phyloP scores from a whole-genome alignment of 2,797 vertebrate species.

The Benthosema pterotum region DNA sequence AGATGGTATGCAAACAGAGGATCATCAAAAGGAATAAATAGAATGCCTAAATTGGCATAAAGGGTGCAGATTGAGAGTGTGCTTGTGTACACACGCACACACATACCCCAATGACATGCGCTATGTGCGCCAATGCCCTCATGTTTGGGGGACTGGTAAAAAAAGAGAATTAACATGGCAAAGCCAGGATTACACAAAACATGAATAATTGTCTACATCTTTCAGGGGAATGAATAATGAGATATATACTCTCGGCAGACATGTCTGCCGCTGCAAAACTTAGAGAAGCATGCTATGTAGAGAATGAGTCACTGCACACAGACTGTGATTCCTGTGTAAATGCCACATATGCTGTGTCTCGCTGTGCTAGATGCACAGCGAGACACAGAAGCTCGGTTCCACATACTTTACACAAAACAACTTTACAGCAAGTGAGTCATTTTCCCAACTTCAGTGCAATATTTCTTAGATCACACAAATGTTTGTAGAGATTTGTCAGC shows the following conservation, averaged over 20 bases:
- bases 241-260: conserved; percentile 49
- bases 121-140: not conserved
- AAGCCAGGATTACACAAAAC: conserved; percentile 56
- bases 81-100: too few relatives aligned
- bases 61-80: too few relatives aligned
- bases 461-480: too few relatives aligned
- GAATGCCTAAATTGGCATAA: too few relatives aligned
- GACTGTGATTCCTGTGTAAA: conserved; percentile 28
- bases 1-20: conserved; percentile 51
- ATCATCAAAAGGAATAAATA: conserved; percentile 27
- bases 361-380: too few relatives aligned
- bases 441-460: too few relatives aligned
- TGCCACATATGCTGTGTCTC: conserved; percentile 22
- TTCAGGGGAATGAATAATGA: conserved; percentile 37
- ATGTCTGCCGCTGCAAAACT: conserved; percentile 17
- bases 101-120: too few relatives aligned
- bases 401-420: conserved; percentile 4
- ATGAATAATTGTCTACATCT: conserved; percentile 42
- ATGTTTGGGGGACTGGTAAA: not conserved
- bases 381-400: conserved; percentile 29
- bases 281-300: conserved; percentile 8
- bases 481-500: too few relatives aligned
- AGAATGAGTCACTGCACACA: conserved; percentile 36
- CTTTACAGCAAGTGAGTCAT: too few relatives aligned
- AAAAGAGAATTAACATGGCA: conserved; percentile 27